Percentiles rank a stretch among this genome's conserved stretches.
Evolutionary conservation across 2,113 vertebrate species (phyloP).

Genomic region (Rousettus leschenaultii): DNA sequence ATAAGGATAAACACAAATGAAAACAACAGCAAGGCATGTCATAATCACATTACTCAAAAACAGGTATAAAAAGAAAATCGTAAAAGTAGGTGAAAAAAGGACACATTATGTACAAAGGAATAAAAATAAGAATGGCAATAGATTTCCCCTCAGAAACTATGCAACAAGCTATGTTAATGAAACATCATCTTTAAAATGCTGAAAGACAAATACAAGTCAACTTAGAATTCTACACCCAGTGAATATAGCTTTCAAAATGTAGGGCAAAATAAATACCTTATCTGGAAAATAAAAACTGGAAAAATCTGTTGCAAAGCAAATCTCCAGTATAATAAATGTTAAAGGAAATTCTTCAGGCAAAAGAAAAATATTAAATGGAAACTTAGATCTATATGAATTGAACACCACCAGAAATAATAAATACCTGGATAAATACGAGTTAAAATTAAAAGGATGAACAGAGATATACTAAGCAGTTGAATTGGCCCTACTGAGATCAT

Average conservation of each 20-base stretch:
- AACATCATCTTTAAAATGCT: neutral
- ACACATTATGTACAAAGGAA: neutral
- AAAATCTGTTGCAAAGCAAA: neutral
- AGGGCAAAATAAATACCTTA: neutral
- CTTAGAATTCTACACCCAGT: neutral
- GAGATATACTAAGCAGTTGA: neutral
- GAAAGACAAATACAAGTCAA: neutral
- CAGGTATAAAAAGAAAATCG: neutral
- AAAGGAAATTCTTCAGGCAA: neutral
- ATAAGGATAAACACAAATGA: neutral
- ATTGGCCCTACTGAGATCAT: neutral
- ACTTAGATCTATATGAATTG: neutral
- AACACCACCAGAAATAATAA: neutral
- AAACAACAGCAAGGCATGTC: neutral
- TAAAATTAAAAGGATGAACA: neutral
- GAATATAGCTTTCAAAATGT: neutral
- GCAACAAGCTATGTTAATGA: neutral
- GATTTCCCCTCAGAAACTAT: neutral
- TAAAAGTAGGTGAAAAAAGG: neutral
- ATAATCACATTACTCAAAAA: neutral
- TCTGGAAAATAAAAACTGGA: neutral
- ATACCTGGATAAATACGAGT: neutral
- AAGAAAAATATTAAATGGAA: neutral
- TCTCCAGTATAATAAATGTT: neutral
- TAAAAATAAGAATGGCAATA: neutral